phyloP scores from a whole-genome alignment of 2,113 vertebrate species.

The Bostrychus sinensis region DNA sequence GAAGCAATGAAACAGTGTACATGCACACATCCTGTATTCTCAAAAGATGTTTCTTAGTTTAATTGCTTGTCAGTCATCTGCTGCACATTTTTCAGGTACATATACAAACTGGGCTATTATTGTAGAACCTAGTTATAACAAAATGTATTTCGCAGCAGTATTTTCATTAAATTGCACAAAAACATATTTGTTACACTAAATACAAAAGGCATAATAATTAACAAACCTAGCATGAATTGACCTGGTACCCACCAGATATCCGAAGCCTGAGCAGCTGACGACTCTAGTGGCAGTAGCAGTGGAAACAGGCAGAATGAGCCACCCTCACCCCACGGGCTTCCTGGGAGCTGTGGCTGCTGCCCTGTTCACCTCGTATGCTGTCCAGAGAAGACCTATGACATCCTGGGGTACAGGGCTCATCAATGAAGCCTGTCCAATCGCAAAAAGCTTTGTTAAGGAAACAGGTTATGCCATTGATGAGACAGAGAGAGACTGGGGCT shows the following conservation, averaged over 20 bases:
- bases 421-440: slow-evolving; percentile 80
- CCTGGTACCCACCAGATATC: slow-evolving; percentile 74
- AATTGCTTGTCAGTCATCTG: too few species aligned
- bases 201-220: neutral
- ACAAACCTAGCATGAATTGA: neutral
- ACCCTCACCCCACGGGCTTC: slow-evolving; percentile 85
- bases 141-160: too few species aligned
- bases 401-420: slow-evolving; percentile 82
- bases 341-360: slow-evolving; percentile 82
- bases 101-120: too few species aligned
- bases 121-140: too few species aligned
- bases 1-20: too few species aligned
- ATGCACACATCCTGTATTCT: too few species aligned
- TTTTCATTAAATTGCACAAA: too few species aligned
- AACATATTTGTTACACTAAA: too few species aligned
- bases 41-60: too few species aligned
- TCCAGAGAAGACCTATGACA: slow-evolving; percentile 78
- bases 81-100: too few species aligned
- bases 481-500: slow-evolving; percentile 80
- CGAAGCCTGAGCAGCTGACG: slow-evolving; percentile 75
- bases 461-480: slow-evolving; percentile 65
- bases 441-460: slow-evolving; percentile 68
- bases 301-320: slow-evolving; percentile 86
- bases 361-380: slow-evolving; percentile 80
- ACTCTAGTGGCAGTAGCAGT: slow-evolving; percentile 79